Conservation (phyloP, 2,113 vertebrate species). For the Eudyptes chrysolophus region DNA sequence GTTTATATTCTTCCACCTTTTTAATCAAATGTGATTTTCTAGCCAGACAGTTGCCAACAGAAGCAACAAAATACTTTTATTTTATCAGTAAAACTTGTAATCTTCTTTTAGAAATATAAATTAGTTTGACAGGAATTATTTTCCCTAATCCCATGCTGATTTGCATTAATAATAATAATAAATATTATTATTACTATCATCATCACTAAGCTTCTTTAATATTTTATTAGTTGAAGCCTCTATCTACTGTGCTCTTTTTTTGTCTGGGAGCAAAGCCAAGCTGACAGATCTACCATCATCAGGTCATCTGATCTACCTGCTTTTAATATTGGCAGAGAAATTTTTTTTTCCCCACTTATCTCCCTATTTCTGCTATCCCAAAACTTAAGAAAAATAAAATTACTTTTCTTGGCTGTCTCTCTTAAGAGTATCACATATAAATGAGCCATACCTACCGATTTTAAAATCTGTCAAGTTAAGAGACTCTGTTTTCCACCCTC, state of each 20-base stretch:
- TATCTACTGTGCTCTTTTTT: background rate
- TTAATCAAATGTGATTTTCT: background rate
- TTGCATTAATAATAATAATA: background rate
- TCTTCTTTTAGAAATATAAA: background rate
- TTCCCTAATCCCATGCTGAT: background rate
- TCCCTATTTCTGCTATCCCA: background rate
- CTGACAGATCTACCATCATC: background rate
- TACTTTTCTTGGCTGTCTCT: background rate
- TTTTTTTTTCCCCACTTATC: background rate
- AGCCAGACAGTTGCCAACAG: background rate
- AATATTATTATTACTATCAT: background rate
- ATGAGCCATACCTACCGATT: background rate
- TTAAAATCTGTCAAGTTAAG: background rate
- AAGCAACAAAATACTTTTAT: background rate
- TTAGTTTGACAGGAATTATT: background rate
- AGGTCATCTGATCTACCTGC: background rate
- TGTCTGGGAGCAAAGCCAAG: background rate
- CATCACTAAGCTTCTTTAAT: background rate
- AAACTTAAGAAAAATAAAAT: background rate
- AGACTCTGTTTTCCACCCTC: constrained; percentile 3
- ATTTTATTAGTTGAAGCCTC: background rate
- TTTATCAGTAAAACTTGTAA: background rate
- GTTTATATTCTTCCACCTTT: background rate
- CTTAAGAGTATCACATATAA: background rate
- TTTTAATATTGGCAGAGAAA: background rate